phyloP scores from a whole-genome alignment of 2,888 invertebrate genomes.

The Drosophila mimica region DNA sequence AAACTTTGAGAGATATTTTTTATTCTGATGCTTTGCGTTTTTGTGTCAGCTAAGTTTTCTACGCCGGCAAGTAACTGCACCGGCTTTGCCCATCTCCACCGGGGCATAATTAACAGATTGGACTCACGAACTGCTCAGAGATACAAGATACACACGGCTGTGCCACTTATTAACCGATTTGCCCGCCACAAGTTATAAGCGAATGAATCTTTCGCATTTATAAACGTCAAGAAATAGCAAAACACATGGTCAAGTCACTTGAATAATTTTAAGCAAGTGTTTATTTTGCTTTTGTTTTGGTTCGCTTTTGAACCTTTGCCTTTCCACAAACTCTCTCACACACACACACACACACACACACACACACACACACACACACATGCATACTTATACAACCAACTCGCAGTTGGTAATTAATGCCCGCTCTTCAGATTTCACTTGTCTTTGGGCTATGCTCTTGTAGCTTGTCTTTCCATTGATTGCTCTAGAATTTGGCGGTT shows the following conservation, averaged over 20 bases:
- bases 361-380: slow-evolving; percentile 4
- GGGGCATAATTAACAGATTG: slow-evolving; percentile 72
- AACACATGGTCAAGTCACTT: slow-evolving; percentile 40
- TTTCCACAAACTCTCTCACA: slow-evolving; percentile 25
- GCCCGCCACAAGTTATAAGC: slow-evolving; percentile 38
- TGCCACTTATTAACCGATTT: slow-evolving; percentile 78
- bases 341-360: slow-evolving; percentile 6
- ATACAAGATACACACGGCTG: slow-evolving; percentile 47
- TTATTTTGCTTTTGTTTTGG: slow-evolving; percentile 43
- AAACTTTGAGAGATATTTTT: slow-evolving; percentile 32
- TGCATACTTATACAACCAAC: neutral
- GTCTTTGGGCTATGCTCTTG: slow-evolving; percentile 59
- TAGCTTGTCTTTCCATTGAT: slow-evolving; percentile 49
- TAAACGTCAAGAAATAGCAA: slow-evolving; percentile 28
- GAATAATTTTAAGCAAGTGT: slow-evolving; percentile 39
- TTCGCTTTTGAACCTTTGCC: slow-evolving; percentile 39
- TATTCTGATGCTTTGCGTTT: slow-evolving; percentile 32
- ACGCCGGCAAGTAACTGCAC: slow-evolving; percentile 45
- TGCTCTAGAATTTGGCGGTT: slow-evolving; percentile 77
- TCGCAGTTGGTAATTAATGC: slow-evolving; percentile 58
- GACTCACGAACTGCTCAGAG: slow-evolving; percentile 28
- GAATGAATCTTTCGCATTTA: slow-evolving; percentile 43
- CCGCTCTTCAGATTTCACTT: slow-evolving; percentile 72
- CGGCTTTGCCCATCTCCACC: slow-evolving; percentile 65
- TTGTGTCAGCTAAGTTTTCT: slow-evolving; percentile 46